Percentiles rank a stretch among this genome's conserved stretches.
phyloP scores from a whole-genome alignment of 2,888 invertebrate genomes.

The Globia sparganii region DNA sequence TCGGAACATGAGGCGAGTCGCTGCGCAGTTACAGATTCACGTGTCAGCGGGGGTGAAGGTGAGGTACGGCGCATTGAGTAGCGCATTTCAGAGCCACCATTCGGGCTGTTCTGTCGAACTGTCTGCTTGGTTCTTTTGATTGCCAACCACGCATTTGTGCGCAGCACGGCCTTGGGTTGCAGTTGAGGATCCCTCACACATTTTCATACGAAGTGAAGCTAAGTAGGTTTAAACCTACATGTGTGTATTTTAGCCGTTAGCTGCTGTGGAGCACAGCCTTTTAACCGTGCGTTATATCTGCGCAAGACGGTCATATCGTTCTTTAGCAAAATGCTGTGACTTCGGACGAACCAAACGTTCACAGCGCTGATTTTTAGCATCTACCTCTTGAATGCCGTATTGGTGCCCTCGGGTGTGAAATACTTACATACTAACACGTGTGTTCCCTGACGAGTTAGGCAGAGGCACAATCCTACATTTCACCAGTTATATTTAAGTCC shows the following conservation, averaged over 20 bases:
- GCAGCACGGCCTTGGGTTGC: no score
- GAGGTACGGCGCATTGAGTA: no score
- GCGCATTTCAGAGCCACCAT: no score
- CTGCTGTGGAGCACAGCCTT: neutral
- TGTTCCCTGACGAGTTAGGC: neutral
- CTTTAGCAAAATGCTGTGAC: neutral
- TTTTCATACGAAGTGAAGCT: neutral
- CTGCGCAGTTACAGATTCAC: no score
- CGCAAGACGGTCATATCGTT: no score
- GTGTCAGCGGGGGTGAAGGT: no score
- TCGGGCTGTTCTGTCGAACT: neutral
- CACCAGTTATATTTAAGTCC: neutral
- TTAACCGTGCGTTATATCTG: neutral
- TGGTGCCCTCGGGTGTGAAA: neutral
- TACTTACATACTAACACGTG: neutral
- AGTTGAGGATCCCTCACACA: no score
- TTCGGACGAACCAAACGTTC: neutral
- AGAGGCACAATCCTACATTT: neutral
- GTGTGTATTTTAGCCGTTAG: neutral
- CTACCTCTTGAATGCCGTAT: no score
- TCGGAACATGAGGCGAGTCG: neutral
- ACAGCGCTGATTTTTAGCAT: no score
- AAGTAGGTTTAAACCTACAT: neutral
- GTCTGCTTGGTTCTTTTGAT: neutral
- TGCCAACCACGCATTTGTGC: neutral